These are phyloP conservation scores for Diglossa cyanea DNA, from an alignment of 2,797 vertebrate species.

Conservation along the genomic window DNA sequence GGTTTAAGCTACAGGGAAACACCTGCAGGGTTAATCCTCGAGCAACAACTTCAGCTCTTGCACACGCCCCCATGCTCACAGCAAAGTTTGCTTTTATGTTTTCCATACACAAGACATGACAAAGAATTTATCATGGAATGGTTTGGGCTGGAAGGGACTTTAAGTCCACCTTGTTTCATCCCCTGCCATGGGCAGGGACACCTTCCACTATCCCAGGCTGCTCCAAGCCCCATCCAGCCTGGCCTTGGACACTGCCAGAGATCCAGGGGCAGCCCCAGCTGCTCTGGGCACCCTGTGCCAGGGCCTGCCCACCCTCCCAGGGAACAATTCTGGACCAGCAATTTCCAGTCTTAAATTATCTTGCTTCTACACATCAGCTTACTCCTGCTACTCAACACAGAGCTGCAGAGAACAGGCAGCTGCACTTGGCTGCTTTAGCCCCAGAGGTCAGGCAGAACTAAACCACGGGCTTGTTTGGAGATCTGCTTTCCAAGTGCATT, in stretches of 20 bases:
- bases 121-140: background rate
- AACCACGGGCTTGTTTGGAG: background rate
- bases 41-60: background rate
- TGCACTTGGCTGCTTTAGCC: background rate
- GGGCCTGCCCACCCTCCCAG: background rate
- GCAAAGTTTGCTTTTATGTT: background rate
- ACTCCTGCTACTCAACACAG: background rate
- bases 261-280: background rate
- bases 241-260: rapidly evolving
- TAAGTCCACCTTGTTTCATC: background rate
- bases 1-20: background rate
- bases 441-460: background rate
- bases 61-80: background rate
- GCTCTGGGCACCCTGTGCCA: background rate
- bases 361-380: background rate
- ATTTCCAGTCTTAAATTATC: background rate
- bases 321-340: background rate
- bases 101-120: rapidly evolving
- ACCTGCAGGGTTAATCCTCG: background rate
- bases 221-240: rapidly evolving
- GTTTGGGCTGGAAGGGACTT: background rate
- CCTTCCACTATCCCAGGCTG: rapidly evolving
- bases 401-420: background rate
- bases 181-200: background rate
- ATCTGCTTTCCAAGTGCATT: background rate